Base-by-base conservation (phyloP, 2,113 vertebrate genomes). In the Nestor notabilis region DNA sequence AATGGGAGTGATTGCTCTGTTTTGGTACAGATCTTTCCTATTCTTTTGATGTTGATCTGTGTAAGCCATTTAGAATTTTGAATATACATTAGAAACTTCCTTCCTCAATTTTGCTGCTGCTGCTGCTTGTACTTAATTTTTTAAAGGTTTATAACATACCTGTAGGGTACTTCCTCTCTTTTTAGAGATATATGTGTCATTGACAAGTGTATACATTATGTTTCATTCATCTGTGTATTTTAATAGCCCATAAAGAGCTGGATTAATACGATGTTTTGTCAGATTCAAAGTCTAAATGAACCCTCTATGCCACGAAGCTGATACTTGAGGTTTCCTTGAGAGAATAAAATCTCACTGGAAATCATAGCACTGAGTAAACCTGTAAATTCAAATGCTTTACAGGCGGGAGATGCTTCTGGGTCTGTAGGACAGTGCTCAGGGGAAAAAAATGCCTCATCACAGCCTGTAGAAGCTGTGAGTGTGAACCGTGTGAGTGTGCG, bases 401-500 rank as follows among this genome's bases (percentile, higher is more conserved):
- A 44, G 28, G 37, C 0, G 1, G 46, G 33, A 75, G 49, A 14
- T 53, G 56, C n/a, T 66, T 44, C 43, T 69, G 25, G n/a, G 14
- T 39, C 58, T 63, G 33, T 41, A 64, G 44, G 47, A n/a, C 11
- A 15, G 25, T 7, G 29, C 18, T 64, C 10, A 12, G 41, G 35
- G 47, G 4, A 44, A 65, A 41, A 41, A 17, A 39, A 29, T 4
- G 8, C 27, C 58, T 81, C 11, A 17, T n/a, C 37, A 23, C 23
- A 52, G 27, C 21, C 25, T 24, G 31, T 21, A 18, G 68, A 5
- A 33, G 35, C 60, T 68, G 65, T 0, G 2, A 72, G 82, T 1
- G 4, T 2, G 9, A 64, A 17, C 56, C 0, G 1, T 4, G 23
- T 20, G 28, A 31, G 19, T 20, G 14, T 35, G 19, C 1, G 0